A percentile compares a stretch with the other conserved stretches of the same genome.
Conservation (phyloP, 2,113 vertebrate genomes). For the Aegotheles bennettii region DNA sequence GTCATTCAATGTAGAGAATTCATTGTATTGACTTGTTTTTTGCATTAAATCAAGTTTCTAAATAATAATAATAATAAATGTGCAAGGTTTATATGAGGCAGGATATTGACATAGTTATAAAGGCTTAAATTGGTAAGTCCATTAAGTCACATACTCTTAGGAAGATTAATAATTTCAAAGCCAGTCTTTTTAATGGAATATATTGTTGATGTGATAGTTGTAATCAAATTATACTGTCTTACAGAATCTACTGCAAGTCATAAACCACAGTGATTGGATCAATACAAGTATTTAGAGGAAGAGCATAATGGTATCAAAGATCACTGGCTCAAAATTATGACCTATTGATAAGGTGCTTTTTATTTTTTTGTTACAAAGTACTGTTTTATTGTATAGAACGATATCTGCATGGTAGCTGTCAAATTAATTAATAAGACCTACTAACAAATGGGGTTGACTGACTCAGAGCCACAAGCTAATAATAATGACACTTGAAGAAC, state of each 20-base stretch:
- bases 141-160: neutral
- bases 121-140: neutral
- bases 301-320: neutral
- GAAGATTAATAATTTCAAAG: neutral
- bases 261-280: neutral
- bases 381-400: neutral
- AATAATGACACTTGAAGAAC: neutral
- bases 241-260: neutral
- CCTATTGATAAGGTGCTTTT: neutral
- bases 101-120: neutral
- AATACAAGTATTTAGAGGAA: neutral
- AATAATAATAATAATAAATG: constrained; percentile 19
- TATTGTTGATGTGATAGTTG: neutral
- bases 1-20: neutral
- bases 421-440: neutral
- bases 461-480: neutral
- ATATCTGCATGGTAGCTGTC: neutral
- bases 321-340: neutral
- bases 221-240: neutral
- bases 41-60: neutral
- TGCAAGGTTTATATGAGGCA: neutral
- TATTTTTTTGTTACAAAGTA: neutral
- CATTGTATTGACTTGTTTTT: neutral
- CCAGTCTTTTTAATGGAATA: neutral
- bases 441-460: neutral